Conservation (phyloP, 2,888 invertebrate species). For the Cephalotes varians region DNA sequence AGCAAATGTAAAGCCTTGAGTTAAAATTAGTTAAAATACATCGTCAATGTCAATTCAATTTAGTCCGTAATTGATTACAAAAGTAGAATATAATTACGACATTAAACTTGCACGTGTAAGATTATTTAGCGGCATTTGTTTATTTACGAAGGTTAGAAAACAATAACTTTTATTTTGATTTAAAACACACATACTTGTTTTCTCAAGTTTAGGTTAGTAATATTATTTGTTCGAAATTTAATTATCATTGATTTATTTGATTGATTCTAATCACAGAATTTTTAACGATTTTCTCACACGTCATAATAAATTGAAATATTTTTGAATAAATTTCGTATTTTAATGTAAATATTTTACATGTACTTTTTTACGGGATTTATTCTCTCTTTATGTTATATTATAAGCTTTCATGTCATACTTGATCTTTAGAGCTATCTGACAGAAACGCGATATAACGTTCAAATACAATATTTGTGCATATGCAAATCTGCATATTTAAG, state of each 20-base stretch:
- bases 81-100: constrained; percentile 8
- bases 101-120: neutral
- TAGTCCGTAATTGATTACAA: neutral
- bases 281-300: neutral
- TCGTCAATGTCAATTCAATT: constrained; percentile 18
- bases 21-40: constrained; percentile 24
- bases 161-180: neutral
- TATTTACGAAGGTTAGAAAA: neutral
- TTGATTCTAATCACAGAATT: neutral
- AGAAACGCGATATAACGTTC: constrained; percentile 10
- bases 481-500: constrained; percentile 33
- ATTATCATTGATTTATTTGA: neutral
- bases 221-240: neutral
- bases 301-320: neutral
- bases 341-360: constrained; percentile 12
- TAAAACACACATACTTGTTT: neutral
- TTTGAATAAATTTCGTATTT: neutral
- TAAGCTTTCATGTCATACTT: constrained; percentile 21
- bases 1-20: neutral
- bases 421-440: constrained; percentile 14
- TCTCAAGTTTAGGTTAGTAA: neutral
- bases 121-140: neutral
- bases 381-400: constrained; percentile 4
- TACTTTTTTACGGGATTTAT: neutral
- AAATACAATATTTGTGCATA: constrained; percentile 30